These are phyloP conservation scores for Onychorhynchus coronatus DNA, from an alignment of 2,113 vertebrate species.

Conservation along the genomic window DNA sequence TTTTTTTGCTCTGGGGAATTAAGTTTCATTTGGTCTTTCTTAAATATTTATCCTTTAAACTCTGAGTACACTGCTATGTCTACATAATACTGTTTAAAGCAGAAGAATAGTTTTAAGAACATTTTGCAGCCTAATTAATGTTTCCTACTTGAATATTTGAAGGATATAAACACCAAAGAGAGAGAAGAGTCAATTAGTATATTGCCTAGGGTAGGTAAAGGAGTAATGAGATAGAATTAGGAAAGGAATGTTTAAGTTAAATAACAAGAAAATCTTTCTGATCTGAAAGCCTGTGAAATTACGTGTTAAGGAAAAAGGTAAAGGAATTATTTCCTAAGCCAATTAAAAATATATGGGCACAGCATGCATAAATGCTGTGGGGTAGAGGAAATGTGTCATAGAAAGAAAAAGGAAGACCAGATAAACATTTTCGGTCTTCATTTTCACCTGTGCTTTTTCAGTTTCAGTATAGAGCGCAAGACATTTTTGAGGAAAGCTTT, in stretches of 20 bases:
- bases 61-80: neutral
- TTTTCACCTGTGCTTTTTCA: neutral
- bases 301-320: neutral
- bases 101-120: neutral
- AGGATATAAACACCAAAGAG: neutral
- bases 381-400: neutral
- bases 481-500: neutral
- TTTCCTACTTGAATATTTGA: neutral
- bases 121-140: neutral
- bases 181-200: neutral
- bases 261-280: neutral
- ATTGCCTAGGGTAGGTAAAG: neutral
- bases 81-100: neutral
- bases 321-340: neutral
- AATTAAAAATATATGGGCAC: neutral
- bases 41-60: neutral
- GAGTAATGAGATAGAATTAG: neutral
- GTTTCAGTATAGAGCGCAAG: neutral
- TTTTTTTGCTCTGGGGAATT: neutral
- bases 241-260: neutral
- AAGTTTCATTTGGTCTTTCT: neutral
- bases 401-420: neutral
- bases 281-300: neutral
- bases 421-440: neutral
- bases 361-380: neutral